These are phyloP conservation scores for Nomia melanderi DNA, from an alignment of 1,140 invertebrate genomes.

Conservation along the genomic window DNA sequence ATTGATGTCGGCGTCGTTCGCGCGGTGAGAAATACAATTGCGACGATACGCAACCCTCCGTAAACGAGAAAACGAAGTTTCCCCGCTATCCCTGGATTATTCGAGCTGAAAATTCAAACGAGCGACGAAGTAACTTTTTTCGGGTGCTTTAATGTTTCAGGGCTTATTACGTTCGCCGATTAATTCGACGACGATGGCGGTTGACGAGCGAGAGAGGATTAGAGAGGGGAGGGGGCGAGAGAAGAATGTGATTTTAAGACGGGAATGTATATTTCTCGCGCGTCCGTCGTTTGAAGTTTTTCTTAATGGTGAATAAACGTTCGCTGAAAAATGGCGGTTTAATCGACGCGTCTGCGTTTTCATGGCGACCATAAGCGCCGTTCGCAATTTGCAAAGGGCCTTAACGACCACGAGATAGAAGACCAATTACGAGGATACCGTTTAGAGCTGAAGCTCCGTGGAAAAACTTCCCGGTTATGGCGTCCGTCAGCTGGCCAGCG, in stretches of 20 bases:
- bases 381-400: not conserved
- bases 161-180: no score
- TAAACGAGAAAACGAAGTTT: no score
- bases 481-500: not conserved
- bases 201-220: no score
- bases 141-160: no score
- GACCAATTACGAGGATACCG: constrained; percentile 10
- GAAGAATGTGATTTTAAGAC: not conserved
- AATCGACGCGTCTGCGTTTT: not conserved
- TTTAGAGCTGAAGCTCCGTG: not conserved
- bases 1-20: not conserved
- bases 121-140: no score
- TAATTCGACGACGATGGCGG: no score
- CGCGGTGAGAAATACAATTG: not conserved
- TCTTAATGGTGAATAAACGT: not conserved
- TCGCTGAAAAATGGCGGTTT: not conserved
- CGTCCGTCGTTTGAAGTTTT: not conserved
- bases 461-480: not conserved
- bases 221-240: no score
- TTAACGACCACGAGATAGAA: constrained; percentile 18
- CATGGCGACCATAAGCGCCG: not conserved
- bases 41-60: no score
- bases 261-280: not conserved
- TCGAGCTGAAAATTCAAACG: no score
- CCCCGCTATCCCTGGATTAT: no score